Conservation (phyloP, 2,888 invertebrate species). For the Agrochola lota region DNA sequence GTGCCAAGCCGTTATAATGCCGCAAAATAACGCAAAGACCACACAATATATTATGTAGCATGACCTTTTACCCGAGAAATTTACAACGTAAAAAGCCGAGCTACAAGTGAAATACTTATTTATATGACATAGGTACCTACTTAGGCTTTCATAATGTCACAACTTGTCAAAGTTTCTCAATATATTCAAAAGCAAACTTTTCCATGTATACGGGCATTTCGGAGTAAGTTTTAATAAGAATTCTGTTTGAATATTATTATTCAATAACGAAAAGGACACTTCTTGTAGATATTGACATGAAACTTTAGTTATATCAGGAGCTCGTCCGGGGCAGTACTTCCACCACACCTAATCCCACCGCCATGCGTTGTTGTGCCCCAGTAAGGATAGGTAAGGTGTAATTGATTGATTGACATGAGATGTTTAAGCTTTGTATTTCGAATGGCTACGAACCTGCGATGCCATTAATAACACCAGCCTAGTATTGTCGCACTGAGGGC, state of each 20-base stretch:
- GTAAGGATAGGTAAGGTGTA: neutral
- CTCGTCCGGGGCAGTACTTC: too few relatives aligned
- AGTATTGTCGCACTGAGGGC: too few relatives aligned
- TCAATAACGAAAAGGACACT: slow-evolving; percentile 13
- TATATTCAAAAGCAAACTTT: slow-evolving; percentile 50
- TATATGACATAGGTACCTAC: neutral
- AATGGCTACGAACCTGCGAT: neutral
- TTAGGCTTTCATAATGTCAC: slow-evolving; percentile 23
- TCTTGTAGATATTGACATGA: neutral
- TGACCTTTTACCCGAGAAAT: neutral
- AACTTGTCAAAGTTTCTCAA: slow-evolving; percentile 33
- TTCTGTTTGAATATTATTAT: slow-evolving; percentile 14
- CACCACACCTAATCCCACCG: neutral
- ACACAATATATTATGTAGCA: neutral
- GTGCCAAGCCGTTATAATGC: neutral
- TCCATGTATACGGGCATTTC: slow-evolving; percentile 9
- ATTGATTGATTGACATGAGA: neutral
- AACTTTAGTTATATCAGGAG: neutral
- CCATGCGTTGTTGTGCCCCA: neutral
- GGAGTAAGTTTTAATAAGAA: slow-evolving; percentile 45
- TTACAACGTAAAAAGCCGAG: neutral
- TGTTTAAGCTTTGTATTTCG: neutral
- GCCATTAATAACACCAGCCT: neutral
- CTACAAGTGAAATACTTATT: neutral
- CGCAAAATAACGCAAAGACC: neutral